Evolutionary conservation across 2,888 invertebrate species (phyloP), one percentile per base, ranked within the genome.

Genomic region (Nesidiocoris tenuis): DNA sequence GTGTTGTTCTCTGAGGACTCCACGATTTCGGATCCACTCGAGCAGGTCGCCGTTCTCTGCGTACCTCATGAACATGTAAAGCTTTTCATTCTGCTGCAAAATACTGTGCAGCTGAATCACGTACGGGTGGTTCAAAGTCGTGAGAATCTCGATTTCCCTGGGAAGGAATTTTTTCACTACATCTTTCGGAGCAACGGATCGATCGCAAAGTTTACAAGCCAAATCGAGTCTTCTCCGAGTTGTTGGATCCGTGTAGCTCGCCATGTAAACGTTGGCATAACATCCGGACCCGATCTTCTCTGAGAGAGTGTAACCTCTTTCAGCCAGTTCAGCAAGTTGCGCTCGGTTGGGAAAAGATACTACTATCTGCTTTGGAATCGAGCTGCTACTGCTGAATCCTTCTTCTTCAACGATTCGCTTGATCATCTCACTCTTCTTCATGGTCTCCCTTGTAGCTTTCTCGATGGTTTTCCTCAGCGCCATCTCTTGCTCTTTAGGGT

Each of bases 91-190:
- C 78, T 93, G 87, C 82, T 94, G 92, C 76, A 94, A 84, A 79
- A 93, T 93, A 82, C 93, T 93, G 83, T 94, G 93, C 23, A 95
- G 92, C 87, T 92, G 92, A 79, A 96, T 93, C 64, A 96, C 91
- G 82, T 96, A 92, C 5, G 94, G 92, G 84, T 96, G 95, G 83
- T 94, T 91, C 79, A 97, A 91, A 84, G 92, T 91, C 23, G 92
- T 93, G 77, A 96, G 85, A 80, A 96, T 94, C 81, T 95, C 93
- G 80, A 96, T 87, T 86, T 97, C 96, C 77, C 96, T 89, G 24
- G 96, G 96, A 82, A 96, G 93, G 85, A 97, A 97, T 85, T 94
- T 95, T 80, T 92, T 91, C 81, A 95, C 87, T 85, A 95, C 96
- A 85, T 96, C 95, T 77, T 88, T 86, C 7, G 95, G 95, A 63